A percentile compares a stretch with the other conserved stretches of the same genome.
Evolutionary conservation across 2,888 invertebrate genomes (phyloP).

Genomic region (Brenthis hecate): DNA sequence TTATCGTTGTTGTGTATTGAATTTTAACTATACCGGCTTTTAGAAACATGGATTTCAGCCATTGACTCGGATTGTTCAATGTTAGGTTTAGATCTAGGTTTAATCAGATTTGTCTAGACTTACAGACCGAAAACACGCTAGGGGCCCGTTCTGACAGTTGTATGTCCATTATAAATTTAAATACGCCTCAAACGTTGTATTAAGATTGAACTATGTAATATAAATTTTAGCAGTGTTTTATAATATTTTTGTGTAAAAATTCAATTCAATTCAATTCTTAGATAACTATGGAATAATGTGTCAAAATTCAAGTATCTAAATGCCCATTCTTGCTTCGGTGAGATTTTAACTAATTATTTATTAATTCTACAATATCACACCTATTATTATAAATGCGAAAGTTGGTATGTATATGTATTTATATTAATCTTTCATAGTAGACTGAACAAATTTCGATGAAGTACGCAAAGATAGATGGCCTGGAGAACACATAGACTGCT

Average conservation of each 20-base stretch:
- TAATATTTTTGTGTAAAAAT: background rate
- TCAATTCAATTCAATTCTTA: too few relatives aligned
- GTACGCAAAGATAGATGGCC: too few relatives aligned
- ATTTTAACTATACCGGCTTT: conserved; percentile 49
- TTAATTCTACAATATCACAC: too few relatives aligned
- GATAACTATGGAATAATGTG: too few relatives aligned
- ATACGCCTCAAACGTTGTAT: background rate
- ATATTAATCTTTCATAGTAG: too few relatives aligned
- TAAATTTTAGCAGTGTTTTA: background rate
- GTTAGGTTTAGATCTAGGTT: background rate
- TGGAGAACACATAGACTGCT: too few relatives aligned
- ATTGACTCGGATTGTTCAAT: conserved; percentile 26
- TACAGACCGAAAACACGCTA: conserved; percentile 17
- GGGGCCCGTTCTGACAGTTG: conserved; percentile 12
- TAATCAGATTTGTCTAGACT: conserved; percentile 24
- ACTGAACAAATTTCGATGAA: too few relatives aligned
- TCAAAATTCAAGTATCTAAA: too few relatives aligned
- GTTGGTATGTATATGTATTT: too few relatives aligned
- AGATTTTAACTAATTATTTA: too few relatives aligned
- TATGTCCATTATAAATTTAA: conserved; percentile 6
- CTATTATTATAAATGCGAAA: too few relatives aligned
- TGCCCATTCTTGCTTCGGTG: too few relatives aligned
- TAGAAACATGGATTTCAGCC: conserved; percentile 17
- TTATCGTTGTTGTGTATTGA: conserved; percentile 49
- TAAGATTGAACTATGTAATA: background rate